phyloP scores from a whole-genome alignment of 2,797 vertebrate species.

The Microhierax caerulescens region DNA sequence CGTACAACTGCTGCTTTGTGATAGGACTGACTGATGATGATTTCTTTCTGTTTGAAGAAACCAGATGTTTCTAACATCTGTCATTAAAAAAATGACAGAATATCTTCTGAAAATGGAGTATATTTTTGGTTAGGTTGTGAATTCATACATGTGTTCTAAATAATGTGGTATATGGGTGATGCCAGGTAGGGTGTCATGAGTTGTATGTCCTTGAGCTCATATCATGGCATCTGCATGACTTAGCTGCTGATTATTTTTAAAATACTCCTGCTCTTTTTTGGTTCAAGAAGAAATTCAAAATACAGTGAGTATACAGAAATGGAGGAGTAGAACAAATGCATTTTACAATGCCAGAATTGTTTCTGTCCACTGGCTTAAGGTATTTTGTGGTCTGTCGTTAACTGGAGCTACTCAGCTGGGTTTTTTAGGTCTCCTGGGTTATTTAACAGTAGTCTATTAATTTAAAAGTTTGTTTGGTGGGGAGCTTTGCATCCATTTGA shows the following conservation, averaged over 20 bases:
- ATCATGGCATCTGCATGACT: background rate
- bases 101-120: background rate
- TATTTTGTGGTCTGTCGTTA: background rate
- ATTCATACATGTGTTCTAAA: background rate
- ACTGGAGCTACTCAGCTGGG: background rate
- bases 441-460: background rate
- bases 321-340: background rate
- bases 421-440: background rate
- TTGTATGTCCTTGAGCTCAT: background rate
- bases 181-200: background rate
- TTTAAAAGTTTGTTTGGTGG: background rate
- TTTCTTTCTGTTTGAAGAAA: background rate
- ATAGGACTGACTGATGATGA: background rate
- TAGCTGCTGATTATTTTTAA: background rate
- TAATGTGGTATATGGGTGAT: background rate
- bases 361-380: background rate
- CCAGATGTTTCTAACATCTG: background rate
- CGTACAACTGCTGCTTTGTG: background rate
- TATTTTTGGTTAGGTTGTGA: background rate
- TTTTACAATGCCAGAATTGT: background rate
- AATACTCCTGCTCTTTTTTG: background rate
- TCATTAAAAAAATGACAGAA: background rate
- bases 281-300: background rate
- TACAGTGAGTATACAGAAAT: background rate
- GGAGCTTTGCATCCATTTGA: background rate